Evolutionary conservation across 2,888 invertebrate genomes (phyloP), one percentile per base, ranked within the genome.

Genomic region (Cosmopolites sordidus): DNA sequence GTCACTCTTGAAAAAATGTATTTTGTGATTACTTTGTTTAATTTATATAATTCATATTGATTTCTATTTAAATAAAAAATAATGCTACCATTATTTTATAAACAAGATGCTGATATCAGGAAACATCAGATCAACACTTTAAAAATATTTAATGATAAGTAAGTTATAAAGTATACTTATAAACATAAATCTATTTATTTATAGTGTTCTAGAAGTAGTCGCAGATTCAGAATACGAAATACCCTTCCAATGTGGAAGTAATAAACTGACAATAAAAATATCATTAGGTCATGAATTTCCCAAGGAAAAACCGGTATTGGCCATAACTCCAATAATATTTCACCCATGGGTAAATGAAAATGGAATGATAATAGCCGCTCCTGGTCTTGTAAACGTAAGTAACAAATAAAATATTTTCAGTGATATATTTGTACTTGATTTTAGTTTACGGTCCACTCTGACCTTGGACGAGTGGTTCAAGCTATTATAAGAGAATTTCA

Each of bases 81-180:
- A 55, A 83, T 83, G 83, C 69, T 82, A 61, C 77, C 80, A 39
- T 75, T 79, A 62, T 71, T 75, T 22, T 82, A 79, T 65, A 78
- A 78, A 67, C 75, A 73, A 11, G 81, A 82, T 54, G 75, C 77
- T 48, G 81, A 82, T 61, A 67, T 77, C 54, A 75, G 86, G 68
- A 84, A 83, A 73, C 80, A 84, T 18, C 89, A 90, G 76, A 89
- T 89, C 60, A 86, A 88, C 68, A 89, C 89, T 3, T 71, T 90
- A 60, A 89, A 89, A 76, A 81, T 89, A 63, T 90, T 89, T 69
- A 90, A 90, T 70, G 89, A 86, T 63, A 83, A 89, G 84, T 84
- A 75, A 78, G 79, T 68, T 16, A 12, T 3, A 16, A 40, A 6
- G 5, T 40, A 12, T 40, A 40, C 2, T 40, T 40, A 40, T 40